phyloP scores from a whole-genome alignment of 2,797 vertebrate genomes.

The Sebastes hopkinsi region DNA sequence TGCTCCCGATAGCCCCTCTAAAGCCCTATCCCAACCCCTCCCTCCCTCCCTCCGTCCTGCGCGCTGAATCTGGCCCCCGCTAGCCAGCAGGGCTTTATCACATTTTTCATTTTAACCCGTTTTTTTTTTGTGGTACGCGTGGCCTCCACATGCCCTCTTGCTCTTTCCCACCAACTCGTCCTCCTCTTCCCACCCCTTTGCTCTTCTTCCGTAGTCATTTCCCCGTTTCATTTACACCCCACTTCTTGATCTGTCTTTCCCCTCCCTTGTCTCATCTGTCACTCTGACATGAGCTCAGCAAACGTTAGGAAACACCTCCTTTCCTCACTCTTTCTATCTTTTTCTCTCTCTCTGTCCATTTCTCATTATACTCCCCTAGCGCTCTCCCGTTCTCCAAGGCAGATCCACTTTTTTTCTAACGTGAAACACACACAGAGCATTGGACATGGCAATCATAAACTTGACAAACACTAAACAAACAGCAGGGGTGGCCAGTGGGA shows the following conservation, averaged over 20 bases:
- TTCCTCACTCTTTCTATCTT: neutral
- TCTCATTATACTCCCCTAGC: neutral
- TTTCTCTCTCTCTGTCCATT: neutral
- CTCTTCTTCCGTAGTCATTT: constrained; percentile 15
- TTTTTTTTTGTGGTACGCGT: constrained; percentile 52
- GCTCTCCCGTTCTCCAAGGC: constrained; percentile 19
- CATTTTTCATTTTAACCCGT: constrained; percentile 72
- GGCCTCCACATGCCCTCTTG: constrained; percentile 58
- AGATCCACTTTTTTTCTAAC: constrained; percentile 57
- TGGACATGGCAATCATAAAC: constrained; percentile 78
- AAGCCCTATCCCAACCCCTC: constrained; percentile 76
- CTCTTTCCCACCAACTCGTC: constrained; percentile 43
- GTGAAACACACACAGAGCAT: constrained; percentile 60
- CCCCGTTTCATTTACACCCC: constrained; percentile 17
- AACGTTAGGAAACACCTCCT: constrained; percentile 27
- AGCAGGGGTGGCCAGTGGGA: constrained; percentile 73
- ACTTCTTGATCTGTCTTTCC: constrained; percentile 4
- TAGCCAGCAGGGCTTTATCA: constrained; percentile 82
- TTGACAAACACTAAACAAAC: constrained; percentile 81
- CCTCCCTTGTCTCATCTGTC: constrained; percentile 39
- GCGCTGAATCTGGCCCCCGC: constrained; percentile 68
- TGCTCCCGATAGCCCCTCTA: constrained; percentile 70
- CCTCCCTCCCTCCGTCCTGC: constrained; percentile 53
- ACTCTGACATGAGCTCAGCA: constrained; percentile 28
- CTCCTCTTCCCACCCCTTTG: constrained; percentile 15